A percentile compares a stretch with the other conserved stretches of the same genome.
Conservation (phyloP, 2,888 invertebrate species). For the Agapostemon virescens region DNA sequence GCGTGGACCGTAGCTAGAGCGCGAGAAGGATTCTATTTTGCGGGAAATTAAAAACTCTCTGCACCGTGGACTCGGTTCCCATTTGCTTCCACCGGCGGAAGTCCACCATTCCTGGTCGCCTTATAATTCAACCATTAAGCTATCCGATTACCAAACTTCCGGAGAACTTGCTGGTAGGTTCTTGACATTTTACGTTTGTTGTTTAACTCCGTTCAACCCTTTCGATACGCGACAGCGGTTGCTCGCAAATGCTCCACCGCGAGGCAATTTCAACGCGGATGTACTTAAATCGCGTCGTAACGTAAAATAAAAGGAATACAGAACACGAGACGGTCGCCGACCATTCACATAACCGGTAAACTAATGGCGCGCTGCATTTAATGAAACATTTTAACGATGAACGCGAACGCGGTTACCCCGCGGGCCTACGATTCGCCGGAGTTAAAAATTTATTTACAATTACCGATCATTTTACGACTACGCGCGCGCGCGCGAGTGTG, state of each 20-base stretch:
- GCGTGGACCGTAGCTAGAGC: conserved; percentile 72
- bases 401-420: background rate
- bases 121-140: conserved; percentile 4
- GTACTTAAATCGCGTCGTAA: no score
- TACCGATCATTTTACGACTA: background rate
- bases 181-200: background rate
- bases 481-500: no score
- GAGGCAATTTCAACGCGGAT: no score
- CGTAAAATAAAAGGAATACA: no score
- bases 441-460: background rate
- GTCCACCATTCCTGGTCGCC: background rate
- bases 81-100: conserved; percentile 53
- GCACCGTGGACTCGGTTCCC: conserved; percentile 46
- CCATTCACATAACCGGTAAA: no score
- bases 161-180: background rate
- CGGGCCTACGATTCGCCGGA: background rate
- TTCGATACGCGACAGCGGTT: background rate
- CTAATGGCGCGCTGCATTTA: background rate
- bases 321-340: no score
- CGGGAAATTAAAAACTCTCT: conserved; percentile 76
- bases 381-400: background rate
- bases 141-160: background rate
- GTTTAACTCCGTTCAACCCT: background rate
- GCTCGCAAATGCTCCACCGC: no score
- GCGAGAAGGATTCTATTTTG: conserved; percentile 76